Evolutionary conservation across 2,888 invertebrate genomes (phyloP).

Genomic region (Zaprionus lineosus): DNA sequence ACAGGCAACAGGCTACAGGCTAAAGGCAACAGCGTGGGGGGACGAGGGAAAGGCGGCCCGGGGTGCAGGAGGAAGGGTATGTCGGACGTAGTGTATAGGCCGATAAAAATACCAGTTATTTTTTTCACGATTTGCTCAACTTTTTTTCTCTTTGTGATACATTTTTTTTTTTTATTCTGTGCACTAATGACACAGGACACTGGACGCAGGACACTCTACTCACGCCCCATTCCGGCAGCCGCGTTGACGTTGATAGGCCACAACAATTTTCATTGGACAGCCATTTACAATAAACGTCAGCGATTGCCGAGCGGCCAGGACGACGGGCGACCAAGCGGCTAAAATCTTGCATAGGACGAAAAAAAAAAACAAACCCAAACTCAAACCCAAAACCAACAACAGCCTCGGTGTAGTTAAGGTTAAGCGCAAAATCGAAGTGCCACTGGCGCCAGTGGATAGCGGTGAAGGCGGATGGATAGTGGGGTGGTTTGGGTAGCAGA

Average conservation of each 20-base stretch:
- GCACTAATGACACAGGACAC: constrained; percentile 71
- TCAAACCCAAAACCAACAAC: too few species aligned
- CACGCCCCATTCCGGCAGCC: constrained; percentile 18
- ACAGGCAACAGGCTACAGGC: constrained; percentile 52
- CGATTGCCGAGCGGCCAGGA: constrained; percentile 43
- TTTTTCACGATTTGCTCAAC: constrained; percentile 46
- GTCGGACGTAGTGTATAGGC: constrained; percentile 38
- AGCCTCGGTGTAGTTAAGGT: constrained; percentile 68
- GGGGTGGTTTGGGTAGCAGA: too few species aligned
- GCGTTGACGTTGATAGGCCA: constrained; percentile 77
- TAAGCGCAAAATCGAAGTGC: constrained; percentile 71
- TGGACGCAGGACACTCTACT: not conserved
- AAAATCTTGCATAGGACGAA: constrained; percentile 11
- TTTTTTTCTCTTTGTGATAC: constrained; percentile 21
- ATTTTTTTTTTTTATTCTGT: constrained; percentile 13
- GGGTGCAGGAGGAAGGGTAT: constrained; percentile 15
- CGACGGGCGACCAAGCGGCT: not conserved
- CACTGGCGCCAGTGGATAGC: constrained; percentile 60
- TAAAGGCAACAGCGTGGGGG: too few species aligned
- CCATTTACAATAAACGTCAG: constrained; percentile 79
- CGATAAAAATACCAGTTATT: constrained; percentile 70
- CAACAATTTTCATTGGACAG: constrained; percentile 79
- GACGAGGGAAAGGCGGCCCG: too few species aligned
- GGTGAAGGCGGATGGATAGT: too few species aligned
- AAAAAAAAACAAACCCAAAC: constrained; percentile 12